Conservation (phyloP, 92 coral and sea anemone species). For the Phenganax stokvisi region DNA sequence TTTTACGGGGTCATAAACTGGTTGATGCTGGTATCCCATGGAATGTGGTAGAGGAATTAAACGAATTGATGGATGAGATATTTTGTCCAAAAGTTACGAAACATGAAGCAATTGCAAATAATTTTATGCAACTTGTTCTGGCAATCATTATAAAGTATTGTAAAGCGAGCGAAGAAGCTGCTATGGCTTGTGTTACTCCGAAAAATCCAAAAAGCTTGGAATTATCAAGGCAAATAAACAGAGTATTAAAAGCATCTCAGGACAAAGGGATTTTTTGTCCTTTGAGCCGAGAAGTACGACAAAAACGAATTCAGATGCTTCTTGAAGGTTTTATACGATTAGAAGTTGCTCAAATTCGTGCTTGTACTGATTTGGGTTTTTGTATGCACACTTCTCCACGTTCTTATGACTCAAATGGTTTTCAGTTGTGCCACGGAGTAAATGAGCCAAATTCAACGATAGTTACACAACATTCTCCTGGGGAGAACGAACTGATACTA, state of each 20-base stretch:
- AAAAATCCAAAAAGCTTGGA: neutral
- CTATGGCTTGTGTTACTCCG: constrained; percentile 19
- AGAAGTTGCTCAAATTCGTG: neutral
- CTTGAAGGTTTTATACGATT: constrained; percentile 4
- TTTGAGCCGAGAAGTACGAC: neutral
- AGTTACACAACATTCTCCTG: constrained; percentile 25
- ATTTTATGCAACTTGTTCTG: constrained; percentile 8
- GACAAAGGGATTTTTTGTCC: constrained; percentile 10
- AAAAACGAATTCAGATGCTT: constrained; percentile 7
- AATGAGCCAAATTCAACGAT: constrained; percentile 29
- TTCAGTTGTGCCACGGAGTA: constrained; percentile 33
- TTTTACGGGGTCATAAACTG: constrained; percentile 16
- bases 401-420: constrained; percentile 6
- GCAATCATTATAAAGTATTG: neutral
- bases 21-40: constrained; percentile 20
- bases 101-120: constrained; percentile 15
- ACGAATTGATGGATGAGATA: constrained; percentile 6
- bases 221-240: neutral
- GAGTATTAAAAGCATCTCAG: neutral
- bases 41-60: constrained; percentile 12
- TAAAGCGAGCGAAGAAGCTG: neutral
- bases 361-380: constrained; percentile 18
- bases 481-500: constrained; percentile 20
- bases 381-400: constrained; percentile 38
- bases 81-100: constrained; percentile 5